phyloP scores from a whole-genome alignment of 2,888 invertebrate genomes.

The Temnothorax rugatulus region DNA sequence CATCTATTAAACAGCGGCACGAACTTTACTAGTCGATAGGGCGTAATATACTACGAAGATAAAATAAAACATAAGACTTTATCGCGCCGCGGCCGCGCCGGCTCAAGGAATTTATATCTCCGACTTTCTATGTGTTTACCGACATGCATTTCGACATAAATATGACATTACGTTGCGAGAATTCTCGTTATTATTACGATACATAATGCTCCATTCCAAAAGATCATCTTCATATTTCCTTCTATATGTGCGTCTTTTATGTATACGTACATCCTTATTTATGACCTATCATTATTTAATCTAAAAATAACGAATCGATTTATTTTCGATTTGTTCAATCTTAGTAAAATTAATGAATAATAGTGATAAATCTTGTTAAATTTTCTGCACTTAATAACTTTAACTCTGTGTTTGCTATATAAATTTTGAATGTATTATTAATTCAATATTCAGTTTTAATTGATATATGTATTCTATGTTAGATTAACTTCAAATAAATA shows the following conservation, averaged over 20 bases:
- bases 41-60: constrained; percentile 1
- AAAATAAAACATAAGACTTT: constrained; percentile 33
- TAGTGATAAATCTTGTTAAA: not conserved
- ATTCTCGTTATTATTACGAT: constrained; percentile 1
- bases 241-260: not conserved
- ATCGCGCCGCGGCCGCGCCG: not conserved
- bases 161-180: not conserved
- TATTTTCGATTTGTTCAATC: not conserved
- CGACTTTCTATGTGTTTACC: not conserved
- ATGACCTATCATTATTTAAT: not conserved
- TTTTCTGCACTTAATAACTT: not conserved
- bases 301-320: not conserved
- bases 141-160: not conserved
- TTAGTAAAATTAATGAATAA: not conserved
- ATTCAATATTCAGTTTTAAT: not conserved
- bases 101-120: not conserved
- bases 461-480: not conserved
- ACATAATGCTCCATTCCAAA: not conserved
- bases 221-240: not conserved
- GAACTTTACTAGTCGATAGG: not conserved
- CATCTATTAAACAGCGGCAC: not conserved
- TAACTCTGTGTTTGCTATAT: not conserved
- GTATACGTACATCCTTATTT: not conserved
- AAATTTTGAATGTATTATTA: not conserved
- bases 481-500: not conserved